Evolutionary conservation across 2,888 invertebrate genomes (phyloP), one percentile per base, ranked within the genome.

Genomic region (Gari tellinella): DNA sequence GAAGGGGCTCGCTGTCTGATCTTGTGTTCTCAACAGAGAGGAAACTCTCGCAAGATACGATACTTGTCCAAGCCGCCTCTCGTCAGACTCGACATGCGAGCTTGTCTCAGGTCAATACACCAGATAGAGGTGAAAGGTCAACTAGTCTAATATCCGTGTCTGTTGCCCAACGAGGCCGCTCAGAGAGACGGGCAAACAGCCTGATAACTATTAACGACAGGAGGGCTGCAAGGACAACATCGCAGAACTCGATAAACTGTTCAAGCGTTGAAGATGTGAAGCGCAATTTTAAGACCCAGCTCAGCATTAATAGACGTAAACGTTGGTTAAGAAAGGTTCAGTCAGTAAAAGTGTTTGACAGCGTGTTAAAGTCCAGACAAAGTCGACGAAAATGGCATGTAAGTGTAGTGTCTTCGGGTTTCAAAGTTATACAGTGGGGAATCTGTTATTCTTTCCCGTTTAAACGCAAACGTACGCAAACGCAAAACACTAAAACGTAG

Each of bases 1-100:
- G 70, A 45, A 65, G 73, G 19, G 78, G 69, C 15, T 78, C 78
- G 1, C 62, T 78, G 23, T 78, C 78, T 2, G 78, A 78, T 45
- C 63, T 78, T 2, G 70, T 73, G 4, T 78, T 78, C 46, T 56
- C 69, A 15, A 56, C 38, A 10, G 64, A 69, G 37, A 52, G 66
- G 37, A 66, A 66, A 21, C 25, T 70, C n/a, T 73, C 78, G 40
- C 52, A 70, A 23, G 78, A 78, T 21, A 53, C 70, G 1, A 21
- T 57, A 25, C 40, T 64, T 12, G 31, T 25, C 21, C 51, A 62
- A n/a, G 21, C n/a, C 12, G 57, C 40, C 37, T n/a, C 38, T 23
- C 31, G 72, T 19, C 62, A 60, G 15, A 46, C 62, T 17, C 64
- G 77, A 17, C 62, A 61, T 43, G 26, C 52, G 2, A 77, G 77